phyloP scores from a whole-genome alignment of 2,888 invertebrate species.

The Lysandra bellargus region DNA sequence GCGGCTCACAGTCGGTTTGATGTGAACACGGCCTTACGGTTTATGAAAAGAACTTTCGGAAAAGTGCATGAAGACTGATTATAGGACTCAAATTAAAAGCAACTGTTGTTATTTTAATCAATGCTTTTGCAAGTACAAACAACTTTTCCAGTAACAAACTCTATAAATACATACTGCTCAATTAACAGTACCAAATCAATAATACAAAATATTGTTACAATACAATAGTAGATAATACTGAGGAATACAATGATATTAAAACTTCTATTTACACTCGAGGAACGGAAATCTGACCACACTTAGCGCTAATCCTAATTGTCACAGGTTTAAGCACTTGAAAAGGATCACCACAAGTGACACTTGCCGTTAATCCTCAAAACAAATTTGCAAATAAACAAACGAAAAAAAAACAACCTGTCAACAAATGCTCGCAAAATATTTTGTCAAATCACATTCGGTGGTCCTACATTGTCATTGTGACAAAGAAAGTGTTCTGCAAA shows the following conservation, averaged over 20 bases:
- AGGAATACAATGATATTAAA: background rate
- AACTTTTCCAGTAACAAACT: no score
- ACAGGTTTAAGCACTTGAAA: background rate
- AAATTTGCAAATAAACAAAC: conserved; percentile 47
- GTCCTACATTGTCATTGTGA: conserved; percentile 46
- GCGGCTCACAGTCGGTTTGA: no score
- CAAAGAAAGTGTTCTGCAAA: conserved; percentile 41
- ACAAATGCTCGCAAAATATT: conserved; percentile 70
- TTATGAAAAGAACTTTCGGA: no score
- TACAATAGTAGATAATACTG: background rate
- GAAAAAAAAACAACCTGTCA: conserved; percentile 52
- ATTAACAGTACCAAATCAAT: no score
- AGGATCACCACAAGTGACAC: conserved; percentile 37
- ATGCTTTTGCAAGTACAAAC: no score
- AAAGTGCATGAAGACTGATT: no score
- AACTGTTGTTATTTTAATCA: no score
- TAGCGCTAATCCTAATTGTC: background rate
- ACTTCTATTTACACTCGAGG: background rate
- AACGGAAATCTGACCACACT: conserved; percentile 6
- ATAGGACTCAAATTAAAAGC: no score
- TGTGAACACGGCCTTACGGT: no score
- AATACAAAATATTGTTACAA: background rate
- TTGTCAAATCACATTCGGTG: conserved; percentile 75
- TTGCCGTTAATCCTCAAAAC: conserved; percentile 38
- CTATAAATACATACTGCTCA: no score